phyloP scores from a whole-genome alignment of 92 coral and sea anemone genomes.

The Epizoanthus fatuus region DNA sequence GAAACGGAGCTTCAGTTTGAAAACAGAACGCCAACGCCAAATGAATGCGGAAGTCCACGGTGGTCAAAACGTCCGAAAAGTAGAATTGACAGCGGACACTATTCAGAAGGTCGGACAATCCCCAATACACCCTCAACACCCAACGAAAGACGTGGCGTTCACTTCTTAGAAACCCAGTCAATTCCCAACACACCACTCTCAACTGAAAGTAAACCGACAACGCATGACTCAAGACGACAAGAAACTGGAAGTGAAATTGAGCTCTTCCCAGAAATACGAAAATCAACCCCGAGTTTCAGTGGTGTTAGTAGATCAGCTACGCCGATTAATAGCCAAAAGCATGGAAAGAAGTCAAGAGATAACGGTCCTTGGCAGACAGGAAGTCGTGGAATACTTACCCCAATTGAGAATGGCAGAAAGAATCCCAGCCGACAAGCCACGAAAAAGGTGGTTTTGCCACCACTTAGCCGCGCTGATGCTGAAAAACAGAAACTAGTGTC shows the following conservation, averaged over 20 bases:
- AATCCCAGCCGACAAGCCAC: not conserved
- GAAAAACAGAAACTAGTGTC: not conserved
- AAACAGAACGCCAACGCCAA: constrained; percentile 30
- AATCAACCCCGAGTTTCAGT: not conserved
- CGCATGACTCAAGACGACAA: not conserved
- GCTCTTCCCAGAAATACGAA: not conserved
- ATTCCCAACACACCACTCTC: not conserved
- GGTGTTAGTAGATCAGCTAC: constrained; percentile 6
- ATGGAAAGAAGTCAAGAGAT: not conserved
- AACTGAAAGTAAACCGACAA: not conserved
- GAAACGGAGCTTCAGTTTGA: constrained; percentile 26
- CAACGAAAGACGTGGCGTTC: constrained; percentile 24
- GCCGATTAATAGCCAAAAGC: not conserved
- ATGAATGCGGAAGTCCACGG: not conserved
- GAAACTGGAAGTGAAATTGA: too few relatives aligned
- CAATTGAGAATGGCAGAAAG: constrained; percentile 1
- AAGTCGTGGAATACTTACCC: constrained; percentile 11
- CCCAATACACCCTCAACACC: constrained; percentile 19
- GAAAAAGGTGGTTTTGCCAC: not conserved
- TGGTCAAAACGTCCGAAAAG: constrained; percentile 14
- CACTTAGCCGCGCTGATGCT: not conserved
- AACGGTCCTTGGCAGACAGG: not conserved
- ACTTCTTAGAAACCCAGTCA: constrained; percentile 4
- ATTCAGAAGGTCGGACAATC: constrained; percentile 17
- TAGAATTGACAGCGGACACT: constrained; percentile 37